A percentile compares a stretch with the other conserved stretches of the same genome.
phyloP scores from a whole-genome alignment of 2,888 invertebrate genomes.

The Willowsia nigromaculata region DNA sequence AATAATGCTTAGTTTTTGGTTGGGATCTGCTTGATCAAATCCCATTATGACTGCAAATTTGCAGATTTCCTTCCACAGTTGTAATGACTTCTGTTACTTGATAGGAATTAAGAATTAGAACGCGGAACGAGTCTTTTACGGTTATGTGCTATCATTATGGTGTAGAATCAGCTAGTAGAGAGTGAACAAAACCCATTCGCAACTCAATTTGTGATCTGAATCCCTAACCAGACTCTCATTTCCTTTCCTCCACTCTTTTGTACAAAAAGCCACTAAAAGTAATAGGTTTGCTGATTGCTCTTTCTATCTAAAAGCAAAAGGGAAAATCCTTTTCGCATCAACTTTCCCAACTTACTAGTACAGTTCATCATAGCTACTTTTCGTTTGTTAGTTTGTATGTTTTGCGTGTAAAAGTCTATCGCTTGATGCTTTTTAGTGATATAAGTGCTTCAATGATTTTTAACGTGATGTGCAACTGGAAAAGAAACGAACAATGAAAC shows the following conservation, averaged over 20 bases:
- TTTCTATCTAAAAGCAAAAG: background rate
- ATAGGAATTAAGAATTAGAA: background rate
- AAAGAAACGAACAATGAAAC: background rate
- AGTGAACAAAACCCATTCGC: slow-evolving; percentile 12
- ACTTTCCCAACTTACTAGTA: background rate
- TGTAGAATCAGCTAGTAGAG: background rate
- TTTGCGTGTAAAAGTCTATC: too few species aligned
- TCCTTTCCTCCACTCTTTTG: slow-evolving; percentile 8
- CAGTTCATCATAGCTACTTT: background rate
- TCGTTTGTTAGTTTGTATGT: too few species aligned
- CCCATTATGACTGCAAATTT: background rate
- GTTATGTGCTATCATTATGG: background rate
- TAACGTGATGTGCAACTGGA: background rate
- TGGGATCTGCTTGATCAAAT: background rate
- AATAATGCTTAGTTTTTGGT: background rate
- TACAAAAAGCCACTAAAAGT: slow-evolving; percentile 42
- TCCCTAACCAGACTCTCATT: slow-evolving; percentile 41
- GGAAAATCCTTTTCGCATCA: background rate
- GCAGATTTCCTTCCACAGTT: background rate
- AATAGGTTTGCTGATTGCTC: slow-evolving; percentile 16
- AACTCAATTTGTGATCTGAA: slow-evolving; percentile 48
- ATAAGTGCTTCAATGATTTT: too few species aligned
- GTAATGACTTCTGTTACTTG: background rate
- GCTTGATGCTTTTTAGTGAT: too few species aligned
- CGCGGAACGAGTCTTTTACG: background rate